These are phyloP conservation scores for Mesopsocus fuscifrons DNA, from an alignment of 2,888 invertebrate genomes.

Conservation along the genomic window DNA sequence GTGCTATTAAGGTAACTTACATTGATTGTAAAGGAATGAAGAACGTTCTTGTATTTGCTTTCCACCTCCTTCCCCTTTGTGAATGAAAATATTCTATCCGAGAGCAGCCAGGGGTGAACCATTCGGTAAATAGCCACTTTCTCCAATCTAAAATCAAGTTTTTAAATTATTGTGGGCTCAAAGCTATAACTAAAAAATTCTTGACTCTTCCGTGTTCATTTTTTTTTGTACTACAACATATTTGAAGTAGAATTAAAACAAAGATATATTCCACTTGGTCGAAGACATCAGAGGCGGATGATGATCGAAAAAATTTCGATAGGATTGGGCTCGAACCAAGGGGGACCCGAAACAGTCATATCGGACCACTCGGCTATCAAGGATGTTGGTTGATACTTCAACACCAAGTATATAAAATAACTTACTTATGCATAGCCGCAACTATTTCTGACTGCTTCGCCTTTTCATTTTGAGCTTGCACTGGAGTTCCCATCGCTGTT, in stretches of 20 bases:
- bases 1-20: conserved; percentile 18
- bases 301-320: too few species aligned
- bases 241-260: too few species aligned
- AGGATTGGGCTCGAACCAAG: too few species aligned
- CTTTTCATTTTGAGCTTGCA: conserved; percentile 11
- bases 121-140: conserved; percentile 16
- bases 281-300: too few species aligned
- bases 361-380: too few species aligned
- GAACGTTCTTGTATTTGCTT: conserved; percentile 23
- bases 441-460: conserved; percentile 22
- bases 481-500: conserved; percentile 15
- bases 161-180: too few species aligned
- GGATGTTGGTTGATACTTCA: too few species aligned
- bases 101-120: conserved; percentile 26
- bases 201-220: too few species aligned
- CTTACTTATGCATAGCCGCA: conserved; percentile 19
- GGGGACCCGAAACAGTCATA: too few species aligned
- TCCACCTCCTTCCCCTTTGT: conserved; percentile 23
- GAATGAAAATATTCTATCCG: conserved; percentile 24
- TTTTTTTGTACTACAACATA: too few species aligned
- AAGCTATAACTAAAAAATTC: too few species aligned
- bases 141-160: conserved; percentile 15
- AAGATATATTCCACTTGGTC: too few species aligned
- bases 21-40: conserved; percentile 29
- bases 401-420: not conserved